A percentile compares a stretch with the other conserved stretches of the same genome.
Conservation (phyloP, 2,888 invertebrate species). For the Mylabris sibirica region DNA sequence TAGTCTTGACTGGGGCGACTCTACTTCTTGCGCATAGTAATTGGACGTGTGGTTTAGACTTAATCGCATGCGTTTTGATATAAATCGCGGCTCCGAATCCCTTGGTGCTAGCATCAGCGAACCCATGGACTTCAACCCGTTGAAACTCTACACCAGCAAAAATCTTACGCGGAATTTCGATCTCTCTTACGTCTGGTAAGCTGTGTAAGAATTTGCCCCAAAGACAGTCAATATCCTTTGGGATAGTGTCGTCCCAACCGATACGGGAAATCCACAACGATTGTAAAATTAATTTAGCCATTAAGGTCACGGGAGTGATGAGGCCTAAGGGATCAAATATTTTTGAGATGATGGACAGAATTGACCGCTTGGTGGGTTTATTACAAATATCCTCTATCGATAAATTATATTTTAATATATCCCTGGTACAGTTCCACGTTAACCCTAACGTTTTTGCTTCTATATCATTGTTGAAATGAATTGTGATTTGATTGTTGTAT, state of each 20-base stretch:
- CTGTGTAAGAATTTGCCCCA: neutral
- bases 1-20: slow-evolving; percentile 28
- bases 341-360: neutral
- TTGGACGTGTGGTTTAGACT: neutral
- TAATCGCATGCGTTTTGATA: neutral
- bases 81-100: neutral
- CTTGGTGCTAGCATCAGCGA: slow-evolving; percentile 22
- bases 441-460: slow-evolving; percentile 23
- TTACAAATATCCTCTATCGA: too few species aligned
- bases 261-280: slow-evolving; percentile 18
- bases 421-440: slow-evolving; percentile 18
- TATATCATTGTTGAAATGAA: slow-evolving; percentile 16
- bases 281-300: slow-evolving; percentile 19
- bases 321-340: slow-evolving; percentile 3
- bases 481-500: neutral
- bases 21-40: slow-evolving; percentile 28
- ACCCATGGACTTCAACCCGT: slow-evolving; percentile 26
- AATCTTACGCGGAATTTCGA: slow-evolving; percentile 8
- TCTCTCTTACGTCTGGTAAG: too few species aligned
- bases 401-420: neutral
- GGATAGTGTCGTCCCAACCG: slow-evolving; percentile 21
- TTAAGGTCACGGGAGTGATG: slow-evolving; percentile 18
- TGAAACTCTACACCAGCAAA: slow-evolving; percentile 5
- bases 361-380: too few species aligned
- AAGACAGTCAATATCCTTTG: slow-evolving; percentile 14